Evolutionary conservation across 1,140 invertebrate genomes (phyloP).

Genomic region (Brachystomella parvula): DNA sequence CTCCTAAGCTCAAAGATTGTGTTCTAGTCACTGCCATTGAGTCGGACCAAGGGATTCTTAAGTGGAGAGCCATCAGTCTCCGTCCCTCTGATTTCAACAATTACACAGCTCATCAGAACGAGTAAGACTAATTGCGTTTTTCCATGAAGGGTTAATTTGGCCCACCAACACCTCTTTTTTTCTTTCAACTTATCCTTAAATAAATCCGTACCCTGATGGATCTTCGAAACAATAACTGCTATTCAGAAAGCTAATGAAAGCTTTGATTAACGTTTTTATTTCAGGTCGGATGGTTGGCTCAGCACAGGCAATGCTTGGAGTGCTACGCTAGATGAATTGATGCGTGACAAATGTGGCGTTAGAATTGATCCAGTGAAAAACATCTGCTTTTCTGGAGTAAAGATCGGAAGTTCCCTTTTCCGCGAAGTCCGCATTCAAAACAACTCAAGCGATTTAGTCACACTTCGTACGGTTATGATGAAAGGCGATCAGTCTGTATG

Average conservation of each 20-base stretch:
- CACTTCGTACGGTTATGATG: neutral
- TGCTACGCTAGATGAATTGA: neutral
- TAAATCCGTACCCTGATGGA: neutral
- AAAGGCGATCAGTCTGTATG: conserved; percentile 8
- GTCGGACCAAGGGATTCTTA: conserved; percentile 10
- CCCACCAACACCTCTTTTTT: neutral
- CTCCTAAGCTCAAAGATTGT: neutral
- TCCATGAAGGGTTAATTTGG: neutral
- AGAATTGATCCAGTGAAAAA: conserved; percentile 4
- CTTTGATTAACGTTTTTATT: neutral
- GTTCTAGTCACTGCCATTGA: conserved; percentile 18
- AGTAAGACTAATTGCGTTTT: no score
- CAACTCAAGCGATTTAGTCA: neutral
- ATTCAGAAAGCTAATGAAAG: neutral
- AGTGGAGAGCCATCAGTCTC: conserved; percentile 25
- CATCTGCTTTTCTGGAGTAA: conserved; percentile 2
- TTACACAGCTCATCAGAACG: neutral
- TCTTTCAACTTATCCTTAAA: neutral
- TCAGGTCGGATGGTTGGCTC: neutral
- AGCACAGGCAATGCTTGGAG: neutral
- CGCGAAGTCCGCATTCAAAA: conserved; percentile 11
- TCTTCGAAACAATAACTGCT: neutral
- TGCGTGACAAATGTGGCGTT: conserved; percentile 7
- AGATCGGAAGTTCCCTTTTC: conserved; percentile 5
- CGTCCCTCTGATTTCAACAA: conserved; percentile 4